Evolutionary conservation across 2,113 vertebrate species (phyloP), one percentile per base, ranked within the genome.

Genomic region (Ancistrus triradiatus): DNA sequence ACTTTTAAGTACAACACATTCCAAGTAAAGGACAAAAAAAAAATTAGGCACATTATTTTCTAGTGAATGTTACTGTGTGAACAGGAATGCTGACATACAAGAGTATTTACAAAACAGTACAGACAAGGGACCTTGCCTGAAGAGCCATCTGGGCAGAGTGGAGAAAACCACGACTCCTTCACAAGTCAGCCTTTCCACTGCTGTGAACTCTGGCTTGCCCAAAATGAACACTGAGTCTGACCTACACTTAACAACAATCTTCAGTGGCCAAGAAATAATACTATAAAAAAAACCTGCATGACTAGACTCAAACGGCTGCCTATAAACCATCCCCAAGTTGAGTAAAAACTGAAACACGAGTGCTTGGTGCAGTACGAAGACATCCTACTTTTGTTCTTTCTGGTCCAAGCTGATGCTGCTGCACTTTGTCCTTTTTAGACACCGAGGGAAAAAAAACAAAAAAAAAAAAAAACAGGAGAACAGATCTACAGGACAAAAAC

Each of bases 381-480:
- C 50, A 44, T 69, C n/a, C n/a, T n/a, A n/a, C n/a, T n/a, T n/a
- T n/a, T n/a, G n/a, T n/a, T n/a, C n/a, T n/a, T n/a, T n/a, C n/a
- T n/a, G 22, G 4, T 59, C 46, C 15, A 22, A 25, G 7, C 14
- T 46, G 42, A 59, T 3, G 14, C 19, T 50, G 58, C 53, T 63
- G 40, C 33, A 21, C 46, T 66, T 59, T 28, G 38, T 49, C 62
- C 47, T 70, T 58, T 60, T 74, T 79, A 70, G 49, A 84, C 74
- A 73, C 78, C 74, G 80, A 78, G 50, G 75, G 72, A 75, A 78
- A 78, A 77, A n/a, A 76, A 73, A 24, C 14, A 27, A 13, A 37
- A 18, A 10, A 22, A 2, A 9, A 35, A 35, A 35, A 53, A 1
- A 52, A 33, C 33, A 22, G 70, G 75, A 80, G 77, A 78, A 51